These are phyloP conservation scores for Acridotheres tristis DNA, from an alignment of 2,797 vertebrate species.

Conservation along the genomic window DNA sequence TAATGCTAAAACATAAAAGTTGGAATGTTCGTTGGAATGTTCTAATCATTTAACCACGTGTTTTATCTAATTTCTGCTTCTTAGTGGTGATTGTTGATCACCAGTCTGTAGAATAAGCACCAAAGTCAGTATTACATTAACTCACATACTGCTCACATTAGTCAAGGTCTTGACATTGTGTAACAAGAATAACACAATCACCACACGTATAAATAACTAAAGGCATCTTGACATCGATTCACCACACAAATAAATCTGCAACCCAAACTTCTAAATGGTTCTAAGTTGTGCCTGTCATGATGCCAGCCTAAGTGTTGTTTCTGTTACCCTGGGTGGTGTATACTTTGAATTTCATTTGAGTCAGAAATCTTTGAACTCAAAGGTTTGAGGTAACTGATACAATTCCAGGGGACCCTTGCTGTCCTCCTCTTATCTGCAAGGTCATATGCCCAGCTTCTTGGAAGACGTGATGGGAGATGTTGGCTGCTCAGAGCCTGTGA, in stretches of 20 bases:
- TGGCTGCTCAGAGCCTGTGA: not conserved
- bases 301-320: not conserved
- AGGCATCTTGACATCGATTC: not conserved
- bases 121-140: not conserved
- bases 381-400: not conserved
- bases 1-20: not conserved
- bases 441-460: not conserved
- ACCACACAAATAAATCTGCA: constrained; percentile 22
- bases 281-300: not conserved
- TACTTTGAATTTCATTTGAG: not conserved
- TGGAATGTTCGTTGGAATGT: not conserved
- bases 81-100: not conserved
- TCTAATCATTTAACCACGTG: not conserved
- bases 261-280: not conserved
- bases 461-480: not conserved
- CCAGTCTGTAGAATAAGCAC: not conserved
- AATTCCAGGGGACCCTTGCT: not conserved
- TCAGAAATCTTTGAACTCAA: not conserved
- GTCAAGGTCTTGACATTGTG: not conserved
- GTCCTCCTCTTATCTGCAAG: not conserved
- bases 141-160: not conserved
- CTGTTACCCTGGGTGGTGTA: not conserved
- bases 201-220: not conserved
- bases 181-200: not conserved
- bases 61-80: not conserved